Evolutionary conservation across 2,888 invertebrate species (phyloP), one percentile per base, ranked within the genome.

Genomic region (Lottia scabra): DNA sequence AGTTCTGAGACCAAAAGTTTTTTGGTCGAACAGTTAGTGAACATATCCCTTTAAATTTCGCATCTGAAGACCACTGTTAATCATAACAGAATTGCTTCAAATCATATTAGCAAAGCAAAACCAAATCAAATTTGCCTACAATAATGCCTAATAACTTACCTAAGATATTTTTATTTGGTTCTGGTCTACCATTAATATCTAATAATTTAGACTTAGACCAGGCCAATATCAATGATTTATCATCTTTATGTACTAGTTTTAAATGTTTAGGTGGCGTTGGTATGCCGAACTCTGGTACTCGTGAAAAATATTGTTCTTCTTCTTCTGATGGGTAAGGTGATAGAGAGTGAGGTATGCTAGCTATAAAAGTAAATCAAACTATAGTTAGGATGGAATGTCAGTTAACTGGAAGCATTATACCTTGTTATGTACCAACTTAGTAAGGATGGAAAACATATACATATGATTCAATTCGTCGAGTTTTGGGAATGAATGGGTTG

Each of bases 251-350:
- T 62, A 80, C 79, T 45, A 84, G 70, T 63, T 76, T 71, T 38
- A 88, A 82, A n/a, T 77, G 78, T n/a, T 80, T 77, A 1, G 88
- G 88, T 44, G 86, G 84, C 8, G 87, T 87, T 16, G 87, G 87
- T 30, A 84, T 81, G 3, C 87, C 87, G 4, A 80, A 81, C 62
- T 81, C 80, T 12, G 85, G 83, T 19, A 85, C 82, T 30, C 79
- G 79, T 30, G 70, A 75, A 68, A 83, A 85, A 73, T 85, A 85
- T 13, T 73, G 62, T 66, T 85, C 84, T 75, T 85, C 84, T 62
- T 83, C 83, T 71, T 85, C 85, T 5, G 85, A 85, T 6, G 84
- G 84, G 72, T 83, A 85, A 10, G 85, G 85, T 12, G 85, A 85
- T 70, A 85, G 72, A 12, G 85, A 85, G 67, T 85, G 84, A 16